Base-by-base conservation (phyloP, 2,113 vertebrate genomes). In the Catagonus wagneri region DNA sequence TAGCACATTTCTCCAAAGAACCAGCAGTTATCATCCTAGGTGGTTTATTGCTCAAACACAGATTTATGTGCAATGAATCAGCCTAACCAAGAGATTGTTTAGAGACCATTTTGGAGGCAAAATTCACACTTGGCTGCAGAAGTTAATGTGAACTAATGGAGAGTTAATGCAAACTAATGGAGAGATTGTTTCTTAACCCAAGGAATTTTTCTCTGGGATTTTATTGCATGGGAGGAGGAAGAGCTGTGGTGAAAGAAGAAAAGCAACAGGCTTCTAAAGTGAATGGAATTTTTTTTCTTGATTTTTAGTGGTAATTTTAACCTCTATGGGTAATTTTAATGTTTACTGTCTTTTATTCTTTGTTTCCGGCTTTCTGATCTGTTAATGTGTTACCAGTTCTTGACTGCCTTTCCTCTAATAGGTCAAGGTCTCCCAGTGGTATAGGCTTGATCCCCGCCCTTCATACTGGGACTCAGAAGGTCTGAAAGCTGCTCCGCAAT, bases 271-370 rank as follows among this genome's bases (percentile, higher is more conserved):
- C 15, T 76, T 16, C 61, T 76, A 27, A 60, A 58, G 13, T 23
- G 20, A 83, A 90, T 32, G 71, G 11, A 5, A 89, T 39, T 93
- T 74, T n/a, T 32, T 87, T 95, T 89, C n/a, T 74, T 54, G 66
- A 58, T 83, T 74, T 34, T n/a, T 69, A 78, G 92, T 14, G 27
- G 50, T 54, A 83, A 95, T 20, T 58, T 83, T 52, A 34, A 71
- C 25, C 60, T 34, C 23, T 12, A 2, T 7, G 6, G 27, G 36
- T 65, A 66, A 44, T 44, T 44, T 44, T 44, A 44, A 94, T 15
- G 58, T 72, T 93, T 60, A 44, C 39, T 91, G 50, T 83, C 29
- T 78, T 68, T 74, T 32, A 20, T 39, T 50, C 32, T 50, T 84
- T n/a, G 27, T 39, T 80, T 91, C 32, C 34, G 58, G 66, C n/a